Evolutionary conservation across 1,140 invertebrate species (phyloP), one percentile per base, ranked within the genome.

Genomic region (Lerema accius): DNA sequence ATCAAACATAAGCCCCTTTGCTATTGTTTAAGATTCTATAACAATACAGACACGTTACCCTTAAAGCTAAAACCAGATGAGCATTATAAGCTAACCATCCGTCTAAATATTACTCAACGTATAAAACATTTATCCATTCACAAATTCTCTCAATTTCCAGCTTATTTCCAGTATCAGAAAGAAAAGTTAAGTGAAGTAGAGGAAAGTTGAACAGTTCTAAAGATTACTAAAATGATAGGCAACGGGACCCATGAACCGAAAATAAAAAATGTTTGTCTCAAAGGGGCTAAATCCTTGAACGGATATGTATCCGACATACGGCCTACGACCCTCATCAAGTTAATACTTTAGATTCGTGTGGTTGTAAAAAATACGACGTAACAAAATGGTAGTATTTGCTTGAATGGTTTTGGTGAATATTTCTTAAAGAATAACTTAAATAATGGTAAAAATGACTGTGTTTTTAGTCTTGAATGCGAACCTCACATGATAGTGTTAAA

Each of bases 311-410:
- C 42, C 55, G 66, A 77, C 69, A 71, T 69, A 76, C 76, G 55
- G 74, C 71, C 67, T 70, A 40, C 42, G 60, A 85, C 82, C 80
- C 80, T 81, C 63, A 71, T 85, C 82, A 85, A 81, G 71, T 69
- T 48, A 63, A 75, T 72, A 82, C 72, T 71, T 76, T 76, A 79
- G 10, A 46, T 46, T 15, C 19, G 13, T 3, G 13, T 23, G 46
- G 6, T 49, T 14, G 46, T 28, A 15, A 49, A 49, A 49, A 14
- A 28, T 64, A 61, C 65, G 60, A 62, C 46, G 43, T 4, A 46
- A 2, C 19, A 46, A 3, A 46, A 43, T 14, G 1, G 4, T n/a
- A n/a, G 9, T 32, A 7, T 32, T 32, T 32, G 28, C 28, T 32
- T 32, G 7, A 5, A 5, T 32, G 7, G 9, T 4, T 32, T 32